These are phyloP conservation scores for Lacerta agilis DNA, from an alignment of 2,797 vertebrate species.

Conservation along the genomic window DNA sequence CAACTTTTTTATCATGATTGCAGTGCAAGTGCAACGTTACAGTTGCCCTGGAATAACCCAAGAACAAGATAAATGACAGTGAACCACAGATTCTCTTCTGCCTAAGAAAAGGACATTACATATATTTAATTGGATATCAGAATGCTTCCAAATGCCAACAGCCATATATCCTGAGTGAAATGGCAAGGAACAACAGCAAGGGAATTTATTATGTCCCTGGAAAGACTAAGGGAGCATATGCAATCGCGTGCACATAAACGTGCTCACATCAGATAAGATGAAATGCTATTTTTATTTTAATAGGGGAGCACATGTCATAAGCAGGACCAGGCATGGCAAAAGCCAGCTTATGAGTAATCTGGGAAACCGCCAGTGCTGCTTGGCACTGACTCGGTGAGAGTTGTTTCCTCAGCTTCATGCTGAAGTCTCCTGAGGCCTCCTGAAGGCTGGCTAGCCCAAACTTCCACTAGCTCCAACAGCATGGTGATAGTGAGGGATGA, in stretches of 20 bases:
- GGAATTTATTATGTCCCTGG: not conserved
- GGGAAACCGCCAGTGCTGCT: too few relatives aligned
- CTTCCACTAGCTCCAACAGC: too few relatives aligned
- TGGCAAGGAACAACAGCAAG: slow-evolving; percentile 37
- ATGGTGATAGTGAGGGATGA: too few relatives aligned
- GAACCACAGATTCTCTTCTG: not conserved
- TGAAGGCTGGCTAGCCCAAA: too few relatives aligned
- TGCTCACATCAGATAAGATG: not conserved
- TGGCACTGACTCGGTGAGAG: too few relatives aligned
- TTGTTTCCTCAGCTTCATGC: too few relatives aligned
- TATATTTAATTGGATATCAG: slow-evolving; percentile 30
- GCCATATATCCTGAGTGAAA: not conserved
- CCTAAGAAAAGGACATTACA: slow-evolving; percentile 30
- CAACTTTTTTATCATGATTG: not conserved
- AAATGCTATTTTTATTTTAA: not conserved
- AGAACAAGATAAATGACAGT: slow-evolving; percentile 34
- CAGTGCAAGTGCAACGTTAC: slow-evolving; percentile 5
- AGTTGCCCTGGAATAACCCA: slow-evolving; percentile 22
- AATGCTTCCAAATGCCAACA: slow-evolving; percentile 30
- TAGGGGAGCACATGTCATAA: too few relatives aligned
- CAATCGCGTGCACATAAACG: not conserved
- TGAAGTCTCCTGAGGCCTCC: too few relatives aligned
- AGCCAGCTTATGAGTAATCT: too few relatives aligned
- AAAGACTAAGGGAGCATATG: slow-evolving; percentile 3
- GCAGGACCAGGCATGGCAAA: too few relatives aligned